Evolutionary conservation across 2,797 vertebrate genomes (phyloP).

Genomic region (Pitangus sulphuratus): DNA sequence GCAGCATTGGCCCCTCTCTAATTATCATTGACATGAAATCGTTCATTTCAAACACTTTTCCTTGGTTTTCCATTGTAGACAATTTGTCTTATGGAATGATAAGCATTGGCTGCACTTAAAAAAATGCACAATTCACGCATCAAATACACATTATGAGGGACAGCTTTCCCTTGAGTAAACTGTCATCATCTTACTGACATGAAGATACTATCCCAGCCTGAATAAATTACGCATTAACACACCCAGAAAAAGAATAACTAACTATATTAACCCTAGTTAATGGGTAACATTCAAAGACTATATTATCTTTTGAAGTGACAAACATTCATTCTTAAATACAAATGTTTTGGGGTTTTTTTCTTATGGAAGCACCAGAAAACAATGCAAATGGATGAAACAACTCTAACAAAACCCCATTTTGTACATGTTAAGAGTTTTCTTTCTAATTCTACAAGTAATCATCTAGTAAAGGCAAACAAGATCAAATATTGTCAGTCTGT

Average conservation of each 20-base stretch:
- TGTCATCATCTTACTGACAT: background rate
- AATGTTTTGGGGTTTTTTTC: background rate
- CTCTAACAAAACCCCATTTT: background rate
- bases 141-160: background rate
- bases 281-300: constrained; percentile 15
- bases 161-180: background rate
- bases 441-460: background rate
- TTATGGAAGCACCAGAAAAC: background rate
- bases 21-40: rapidly evolving
- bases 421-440: background rate
- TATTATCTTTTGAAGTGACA: background rate
- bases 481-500: background rate
- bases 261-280: constrained; percentile 18
- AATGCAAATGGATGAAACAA: background rate
- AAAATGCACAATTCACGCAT: background rate
- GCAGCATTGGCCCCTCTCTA: background rate
- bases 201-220: background rate
- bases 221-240: constrained; percentile 9
- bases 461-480: background rate
- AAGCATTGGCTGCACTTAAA: background rate
- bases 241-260: background rate
- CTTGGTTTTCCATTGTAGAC: background rate
- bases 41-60: background rate
- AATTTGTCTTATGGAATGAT: background rate
- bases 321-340: background rate